Percentiles rank a stretch among this genome's conserved stretches.
Conservation (phyloP, 2,797 vertebrate genomes). For the Mus caroli region DNA sequence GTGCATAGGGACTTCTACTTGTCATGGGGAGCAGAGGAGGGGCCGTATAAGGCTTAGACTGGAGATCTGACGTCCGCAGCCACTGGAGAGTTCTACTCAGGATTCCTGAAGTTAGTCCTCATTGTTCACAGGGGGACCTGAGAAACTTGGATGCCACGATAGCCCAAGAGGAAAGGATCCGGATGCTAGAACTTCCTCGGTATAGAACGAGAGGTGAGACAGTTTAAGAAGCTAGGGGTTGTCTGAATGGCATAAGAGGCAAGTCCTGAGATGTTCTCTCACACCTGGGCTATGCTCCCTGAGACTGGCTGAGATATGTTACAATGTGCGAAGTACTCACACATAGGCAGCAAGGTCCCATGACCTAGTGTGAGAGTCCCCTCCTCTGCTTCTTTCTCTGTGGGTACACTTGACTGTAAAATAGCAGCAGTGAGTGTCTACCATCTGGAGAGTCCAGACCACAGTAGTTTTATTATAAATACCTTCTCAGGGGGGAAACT, state of each 20-base stretch:
- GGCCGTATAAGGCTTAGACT: neutral
- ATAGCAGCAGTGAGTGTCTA: neutral
- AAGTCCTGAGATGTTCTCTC: neutral
- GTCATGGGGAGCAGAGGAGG: neutral
- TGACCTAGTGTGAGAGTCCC: neutral
- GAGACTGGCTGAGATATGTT: neutral
- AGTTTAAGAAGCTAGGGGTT: neutral
- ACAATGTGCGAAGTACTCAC: neutral
- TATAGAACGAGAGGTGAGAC: neutral
- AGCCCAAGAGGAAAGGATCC: neutral
- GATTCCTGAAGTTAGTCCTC: neutral
- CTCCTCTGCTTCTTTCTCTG: neutral
- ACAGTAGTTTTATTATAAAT: conserved; percentile 15
- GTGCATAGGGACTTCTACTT: neutral
- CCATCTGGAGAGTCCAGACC: conserved; percentile 16
- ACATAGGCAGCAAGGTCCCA: neutral
- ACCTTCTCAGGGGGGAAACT: neutral
- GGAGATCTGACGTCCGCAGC: neutral
- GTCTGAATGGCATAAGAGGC: neutral
- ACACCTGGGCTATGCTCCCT: neutral
- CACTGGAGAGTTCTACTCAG: neutral
- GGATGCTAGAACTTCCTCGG: neutral
- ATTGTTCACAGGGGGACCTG: neutral
- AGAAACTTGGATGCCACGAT: neutral
- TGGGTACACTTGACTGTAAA: neutral